These are phyloP conservation scores for Caenorhabditis becei DNA, from an alignment of 2,888 invertebrate genomes.

Conservation along the genomic window DNA sequence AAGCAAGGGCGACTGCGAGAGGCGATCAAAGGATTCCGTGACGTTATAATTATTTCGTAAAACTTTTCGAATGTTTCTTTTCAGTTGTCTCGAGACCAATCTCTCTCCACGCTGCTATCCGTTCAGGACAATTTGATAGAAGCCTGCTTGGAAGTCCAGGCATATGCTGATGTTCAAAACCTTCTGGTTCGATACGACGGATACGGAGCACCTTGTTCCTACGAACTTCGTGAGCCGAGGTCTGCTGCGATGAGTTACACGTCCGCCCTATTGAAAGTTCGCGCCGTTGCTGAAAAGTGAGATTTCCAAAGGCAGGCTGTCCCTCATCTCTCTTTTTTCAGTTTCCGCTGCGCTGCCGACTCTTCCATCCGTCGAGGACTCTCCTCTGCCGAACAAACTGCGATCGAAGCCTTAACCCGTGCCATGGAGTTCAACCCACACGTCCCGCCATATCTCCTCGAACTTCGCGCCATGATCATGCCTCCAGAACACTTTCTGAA, in stretches of 20 bases:
- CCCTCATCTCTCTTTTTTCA: constrained; percentile 11
- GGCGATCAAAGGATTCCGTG: constrained; percentile 96
- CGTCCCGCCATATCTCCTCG: constrained; percentile 84
- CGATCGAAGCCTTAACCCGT: constrained; percentile 90
- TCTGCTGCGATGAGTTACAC: constrained; percentile 96
- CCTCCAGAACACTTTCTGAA: constrained; percentile 96
- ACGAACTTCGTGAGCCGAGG: constrained; percentile 92
- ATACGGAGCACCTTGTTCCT: constrained; percentile 61
- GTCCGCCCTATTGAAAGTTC: constrained; percentile 91
- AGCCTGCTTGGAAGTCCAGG: constrained; percentile 94
- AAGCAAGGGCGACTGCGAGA: constrained; percentile 95
- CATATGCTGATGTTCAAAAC: constrained; percentile 96
- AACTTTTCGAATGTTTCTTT: constrained; percentile 71
- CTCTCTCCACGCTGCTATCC: constrained; percentile 93
- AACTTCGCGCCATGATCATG: constrained; percentile 94
- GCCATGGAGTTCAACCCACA: constrained; percentile 98
- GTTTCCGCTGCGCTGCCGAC: constrained; percentile 75
- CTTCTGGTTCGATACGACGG: constrained; percentile 92
- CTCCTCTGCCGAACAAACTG: constrained; percentile 91
- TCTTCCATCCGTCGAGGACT: constrained; percentile 84
- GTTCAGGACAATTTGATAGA: constrained; percentile 97
- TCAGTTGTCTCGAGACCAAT: constrained; percentile 94
- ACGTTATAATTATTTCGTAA: constrained; percentile 82
- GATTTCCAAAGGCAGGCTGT: no score
- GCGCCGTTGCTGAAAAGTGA: constrained; percentile 83